Conservation (phyloP, 2,888 invertebrate species). For the Allophyes oxyacanthae region DNA sequence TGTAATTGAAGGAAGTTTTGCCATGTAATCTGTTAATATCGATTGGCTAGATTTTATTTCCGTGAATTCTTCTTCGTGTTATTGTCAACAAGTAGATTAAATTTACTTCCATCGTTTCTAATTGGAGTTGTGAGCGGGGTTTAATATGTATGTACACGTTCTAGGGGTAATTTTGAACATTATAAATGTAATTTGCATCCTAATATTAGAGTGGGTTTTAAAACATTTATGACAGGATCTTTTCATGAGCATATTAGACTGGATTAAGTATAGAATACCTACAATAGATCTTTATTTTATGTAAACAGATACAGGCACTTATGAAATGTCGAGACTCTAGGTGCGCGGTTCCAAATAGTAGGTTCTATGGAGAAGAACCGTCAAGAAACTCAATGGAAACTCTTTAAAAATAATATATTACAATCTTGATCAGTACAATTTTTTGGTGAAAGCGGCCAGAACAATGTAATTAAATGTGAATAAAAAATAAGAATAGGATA, state of each 20-base stretch:
- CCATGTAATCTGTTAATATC: conserved; percentile 44
- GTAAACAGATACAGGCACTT: too few species aligned
- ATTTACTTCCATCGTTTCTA: conserved; percentile 38
- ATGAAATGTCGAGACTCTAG: too few species aligned
- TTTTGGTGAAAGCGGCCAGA: too few species aligned
- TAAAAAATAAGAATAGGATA: too few species aligned
- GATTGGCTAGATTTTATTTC: conserved; percentile 41
- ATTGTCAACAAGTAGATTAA: conserved; percentile 47
- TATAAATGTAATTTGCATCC: conserved; percentile 47
- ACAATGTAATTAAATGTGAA: too few species aligned
- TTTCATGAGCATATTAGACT: conserved; percentile 30
- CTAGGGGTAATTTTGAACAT: conserved; percentile 44
- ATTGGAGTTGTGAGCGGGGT: conserved; percentile 39
- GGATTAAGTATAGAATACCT: too few species aligned
- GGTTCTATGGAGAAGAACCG: too few species aligned
- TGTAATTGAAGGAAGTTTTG: conserved; percentile 50
- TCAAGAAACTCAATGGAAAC: too few species aligned
- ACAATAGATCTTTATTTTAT: too few species aligned
- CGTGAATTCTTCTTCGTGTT: conserved; percentile 38
- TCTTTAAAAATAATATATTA: too few species aligned
- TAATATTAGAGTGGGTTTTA: conserved; percentile 40
- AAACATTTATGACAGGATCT: conserved; percentile 39
- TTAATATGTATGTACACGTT: conserved; percentile 36
- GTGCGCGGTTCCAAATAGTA: too few species aligned
- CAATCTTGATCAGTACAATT: too few species aligned